Conservation (phyloP, 2,888 invertebrate genomes). For the Aphrophora alni region DNA sequence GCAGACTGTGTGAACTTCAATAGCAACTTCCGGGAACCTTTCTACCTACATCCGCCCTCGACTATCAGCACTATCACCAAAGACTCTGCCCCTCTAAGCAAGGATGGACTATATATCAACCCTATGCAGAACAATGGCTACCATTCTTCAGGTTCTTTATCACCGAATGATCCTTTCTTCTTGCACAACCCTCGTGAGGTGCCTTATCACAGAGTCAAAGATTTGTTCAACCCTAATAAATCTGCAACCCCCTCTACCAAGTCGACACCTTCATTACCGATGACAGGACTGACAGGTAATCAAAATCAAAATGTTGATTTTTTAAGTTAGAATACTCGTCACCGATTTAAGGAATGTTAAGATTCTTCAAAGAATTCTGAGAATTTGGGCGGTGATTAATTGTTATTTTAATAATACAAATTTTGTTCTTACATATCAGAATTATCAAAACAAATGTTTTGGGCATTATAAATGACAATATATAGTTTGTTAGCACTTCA, state of each 20-base stretch:
- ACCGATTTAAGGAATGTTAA: too few species aligned
- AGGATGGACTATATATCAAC: constrained; percentile 83
- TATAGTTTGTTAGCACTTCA: too few species aligned
- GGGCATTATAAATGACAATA: too few species aligned
- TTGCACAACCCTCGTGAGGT: constrained; percentile 79
- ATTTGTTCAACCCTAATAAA: constrained; percentile 69
- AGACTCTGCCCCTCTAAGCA: constrained; percentile 56
- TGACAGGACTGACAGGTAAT: constrained; percentile 52
- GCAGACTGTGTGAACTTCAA: constrained; percentile 63
- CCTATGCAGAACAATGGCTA: constrained; percentile 72
- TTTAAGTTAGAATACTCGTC: too few species aligned
- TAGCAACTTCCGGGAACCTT: constrained; percentile 68
- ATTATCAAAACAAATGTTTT: too few species aligned
- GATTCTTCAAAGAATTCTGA: too few species aligned
- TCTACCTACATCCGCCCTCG: constrained; percentile 80
- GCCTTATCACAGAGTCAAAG: constrained; percentile 82
- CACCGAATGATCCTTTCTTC: constrained; percentile 78
- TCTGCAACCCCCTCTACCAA: constrained; percentile 21
- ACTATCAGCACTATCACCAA: constrained; percentile 53
- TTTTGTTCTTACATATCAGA: too few species aligned
- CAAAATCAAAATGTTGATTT: neutral
- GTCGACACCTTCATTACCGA: constrained; percentile 35
- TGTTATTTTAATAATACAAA: too few species aligned
- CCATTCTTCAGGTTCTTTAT: constrained; percentile 58
- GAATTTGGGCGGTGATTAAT: too few species aligned